Evolutionary conservation across 1,140 invertebrate species (phyloP), one percentile per base, ranked within the genome.

Genomic region (Adoxophyes honmai): DNA sequence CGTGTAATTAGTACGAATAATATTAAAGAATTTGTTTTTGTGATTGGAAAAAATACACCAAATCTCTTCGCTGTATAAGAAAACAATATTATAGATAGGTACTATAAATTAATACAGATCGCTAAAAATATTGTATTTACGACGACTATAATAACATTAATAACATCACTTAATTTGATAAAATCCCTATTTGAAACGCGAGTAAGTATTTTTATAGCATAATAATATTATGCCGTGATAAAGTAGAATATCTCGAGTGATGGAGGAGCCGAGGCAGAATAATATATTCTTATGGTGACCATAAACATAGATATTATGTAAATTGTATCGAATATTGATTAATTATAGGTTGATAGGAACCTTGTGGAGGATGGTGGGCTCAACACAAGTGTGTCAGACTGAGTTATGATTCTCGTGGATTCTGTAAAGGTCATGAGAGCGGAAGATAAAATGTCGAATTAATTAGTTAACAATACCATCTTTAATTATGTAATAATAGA

Each of bases 261-360:
- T 10, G n/a, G 11, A 33, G 42, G n/a, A 48, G 42, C 21, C 42
- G 42, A n/a, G 14, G 18, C 42, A 11, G 21, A 28, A 28, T 48
- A 48, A 48, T 48, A 48, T 48, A 48, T 48, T 28, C 42, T 11
- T 10, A 48, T 48, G 42, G 18, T 16, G 1, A 9, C 18, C 42
- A 48, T 48, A 48, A 48, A 48, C 42, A 48, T 48, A 48, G 11
- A 48, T 48, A 28, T 28, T 28, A 48, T 48, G 42, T 13, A 21
- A 48, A 48, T 48, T 48, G 18, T 21, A 48, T 48, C 11, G 42
- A 18, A 48, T 48, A 48, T 48, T 48, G 42, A 48, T 48, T 48
- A 48, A 48, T 48, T 48, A 18, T 48, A 18, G 18, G n/a, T 48
- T 11, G 42, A 33, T 48, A 48, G 10, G 16, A 48, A 14, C 42